phyloP scores from a whole-genome alignment of 2,888 invertebrate species.

The Microdon myrmicae region DNA sequence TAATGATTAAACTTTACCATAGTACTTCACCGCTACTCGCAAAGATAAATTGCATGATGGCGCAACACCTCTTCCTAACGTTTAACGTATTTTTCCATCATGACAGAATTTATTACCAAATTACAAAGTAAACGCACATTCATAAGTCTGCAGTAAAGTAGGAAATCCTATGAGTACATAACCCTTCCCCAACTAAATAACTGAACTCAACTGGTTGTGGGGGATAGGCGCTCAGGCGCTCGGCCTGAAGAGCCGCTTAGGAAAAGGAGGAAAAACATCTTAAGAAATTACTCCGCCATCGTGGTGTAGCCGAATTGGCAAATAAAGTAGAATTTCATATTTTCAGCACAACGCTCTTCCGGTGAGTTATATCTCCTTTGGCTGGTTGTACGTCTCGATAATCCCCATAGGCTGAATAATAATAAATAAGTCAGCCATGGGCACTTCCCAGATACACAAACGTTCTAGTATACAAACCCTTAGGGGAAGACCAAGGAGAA shows the following conservation, averaged over 20 bases:
- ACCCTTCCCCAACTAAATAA: conserved; percentile 25
- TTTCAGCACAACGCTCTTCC: conserved; percentile 33
- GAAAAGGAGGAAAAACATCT: no score
- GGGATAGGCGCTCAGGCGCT: no score
- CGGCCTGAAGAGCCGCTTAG: no score
- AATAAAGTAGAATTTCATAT: conserved; percentile 39
- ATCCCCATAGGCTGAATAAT: conserved; percentile 38
- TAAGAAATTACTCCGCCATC: no score
- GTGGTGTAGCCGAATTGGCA: conserved; percentile 6
- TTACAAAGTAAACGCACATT: conserved; percentile 35
- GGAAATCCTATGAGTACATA: conserved; percentile 18
- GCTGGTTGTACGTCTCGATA: conserved; percentile 5
- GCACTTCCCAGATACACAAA: conserved; percentile 13
- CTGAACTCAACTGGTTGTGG: conserved; percentile 29
- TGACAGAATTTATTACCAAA: conserved; percentile 42
- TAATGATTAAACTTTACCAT: no score
- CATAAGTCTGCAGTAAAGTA: conserved; percentile 31
- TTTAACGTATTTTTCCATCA: no score
- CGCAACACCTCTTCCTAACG: no score
- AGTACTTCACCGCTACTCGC: no score
- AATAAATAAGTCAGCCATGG: conserved; percentile 39
- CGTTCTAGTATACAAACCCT: not conserved
- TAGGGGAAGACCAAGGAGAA: not conserved
- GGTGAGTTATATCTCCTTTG: conserved; percentile 29
- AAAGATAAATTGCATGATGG: no score